phyloP scores from a whole-genome alignment of 2,113 vertebrate genomes.

The Archilochus colubris region DNA sequence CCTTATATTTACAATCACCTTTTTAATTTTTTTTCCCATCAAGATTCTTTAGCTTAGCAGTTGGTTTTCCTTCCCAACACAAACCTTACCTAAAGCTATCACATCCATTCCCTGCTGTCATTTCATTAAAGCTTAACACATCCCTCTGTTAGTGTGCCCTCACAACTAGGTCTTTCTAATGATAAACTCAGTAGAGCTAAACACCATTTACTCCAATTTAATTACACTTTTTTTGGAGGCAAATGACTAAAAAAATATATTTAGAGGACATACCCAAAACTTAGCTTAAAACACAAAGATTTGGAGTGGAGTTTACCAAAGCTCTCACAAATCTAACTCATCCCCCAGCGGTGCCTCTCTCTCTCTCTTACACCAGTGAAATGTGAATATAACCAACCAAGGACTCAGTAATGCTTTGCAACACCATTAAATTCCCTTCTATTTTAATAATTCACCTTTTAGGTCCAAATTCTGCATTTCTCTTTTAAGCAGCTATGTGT shows the following conservation, averaged over 20 bases:
- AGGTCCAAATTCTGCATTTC: neutral
- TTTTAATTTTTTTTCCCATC: neutral
- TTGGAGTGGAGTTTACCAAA: neutral
- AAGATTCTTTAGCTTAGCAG: neutral
- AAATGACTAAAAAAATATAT: neutral
- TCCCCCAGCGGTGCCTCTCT: neutral
- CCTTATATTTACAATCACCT: neutral
- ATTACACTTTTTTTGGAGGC: neutral
- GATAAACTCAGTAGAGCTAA: neutral
- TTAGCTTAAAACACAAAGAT: neutral
- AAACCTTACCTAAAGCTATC: neutral
- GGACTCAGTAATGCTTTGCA: neutral
- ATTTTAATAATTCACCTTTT: neutral
- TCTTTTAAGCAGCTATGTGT: neutral
- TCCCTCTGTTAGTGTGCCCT: neutral
- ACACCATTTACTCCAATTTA: neutral
- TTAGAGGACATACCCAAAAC: neutral
- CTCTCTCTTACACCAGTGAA: neutral
- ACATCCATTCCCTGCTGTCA: neutral
- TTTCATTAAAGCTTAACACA: neutral
- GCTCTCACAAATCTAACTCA: neutral
- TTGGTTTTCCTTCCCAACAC: neutral
- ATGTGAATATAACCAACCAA: neutral
- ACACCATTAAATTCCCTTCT: neutral
- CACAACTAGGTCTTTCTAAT: neutral